Conservation (phyloP, 37 sponge, comb jelly and placozoan genomes). For the Ianthella basta region DNA sequence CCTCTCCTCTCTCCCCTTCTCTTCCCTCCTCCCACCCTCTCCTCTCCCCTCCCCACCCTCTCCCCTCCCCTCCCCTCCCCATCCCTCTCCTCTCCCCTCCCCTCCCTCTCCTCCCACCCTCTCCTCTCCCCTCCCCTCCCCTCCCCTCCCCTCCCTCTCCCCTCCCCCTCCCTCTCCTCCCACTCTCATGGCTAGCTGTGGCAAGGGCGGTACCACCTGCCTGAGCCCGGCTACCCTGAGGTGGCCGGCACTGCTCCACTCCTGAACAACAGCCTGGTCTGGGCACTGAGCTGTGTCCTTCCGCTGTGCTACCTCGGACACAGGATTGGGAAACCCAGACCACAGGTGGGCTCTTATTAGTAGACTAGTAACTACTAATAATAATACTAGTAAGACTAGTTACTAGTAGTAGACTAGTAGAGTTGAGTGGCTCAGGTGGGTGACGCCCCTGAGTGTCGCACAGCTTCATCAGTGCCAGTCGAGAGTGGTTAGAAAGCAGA, state of each 20-base stretch:
- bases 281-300: slow-evolving; percentile 62
- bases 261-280: slow-evolving; percentile 30
- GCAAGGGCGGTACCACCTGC: slow-evolving; percentile 8
- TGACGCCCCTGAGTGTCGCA: no score
- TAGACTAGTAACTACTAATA: background rate
- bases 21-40: background rate
- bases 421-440: no score
- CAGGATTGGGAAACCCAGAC: background rate
- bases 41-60: background rate
- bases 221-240: background rate
- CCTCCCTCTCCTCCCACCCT: background rate
- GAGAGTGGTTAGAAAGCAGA: no score
- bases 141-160: no score
- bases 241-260: no score
- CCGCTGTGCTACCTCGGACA: slow-evolving; percentile 52
- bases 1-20: no score
- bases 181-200: background rate
- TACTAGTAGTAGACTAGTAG: no score
- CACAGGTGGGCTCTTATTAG: slow-evolving; percentile 18
- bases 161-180: background rate
- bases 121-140: background rate
- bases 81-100: background rate
- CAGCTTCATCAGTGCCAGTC: no score
- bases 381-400: no score
- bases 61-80: no score